Percentiles rank a stretch among this genome's conserved stretches.
Conservation (phyloP, 1,140 invertebrate species). For the Diorhabda carinulata region DNA sequence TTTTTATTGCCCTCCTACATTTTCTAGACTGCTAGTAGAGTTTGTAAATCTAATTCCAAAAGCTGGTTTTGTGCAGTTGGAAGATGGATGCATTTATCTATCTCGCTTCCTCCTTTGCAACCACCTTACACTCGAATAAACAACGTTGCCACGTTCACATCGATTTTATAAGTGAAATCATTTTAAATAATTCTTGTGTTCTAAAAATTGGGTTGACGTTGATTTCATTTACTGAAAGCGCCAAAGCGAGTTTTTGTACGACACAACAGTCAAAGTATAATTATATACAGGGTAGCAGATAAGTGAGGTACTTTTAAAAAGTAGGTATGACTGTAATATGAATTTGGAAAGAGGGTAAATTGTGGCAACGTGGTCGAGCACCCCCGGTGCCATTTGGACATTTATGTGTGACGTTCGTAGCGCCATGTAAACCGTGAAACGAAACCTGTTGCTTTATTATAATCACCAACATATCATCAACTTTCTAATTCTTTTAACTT, state of each 20-base stretch:
- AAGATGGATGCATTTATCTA: constrained; percentile 11
- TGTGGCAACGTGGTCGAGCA: background rate
- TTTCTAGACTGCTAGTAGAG: constrained; percentile 19
- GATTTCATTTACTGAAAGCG: no score
- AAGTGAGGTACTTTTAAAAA: no score
- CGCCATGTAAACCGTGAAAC: constrained; percentile 16
- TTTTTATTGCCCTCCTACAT: constrained; percentile 11
- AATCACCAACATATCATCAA: background rate
- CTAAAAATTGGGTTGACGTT: no score
- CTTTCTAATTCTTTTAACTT: background rate
- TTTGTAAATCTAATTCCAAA: constrained; percentile 26
- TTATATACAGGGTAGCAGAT: no score
- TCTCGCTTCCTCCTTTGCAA: constrained; percentile 5
- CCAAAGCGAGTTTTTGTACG: no score
- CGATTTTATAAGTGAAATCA: background rate
- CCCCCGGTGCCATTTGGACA: constrained; percentile 14
- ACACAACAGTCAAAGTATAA: no score
- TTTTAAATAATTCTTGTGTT: background rate
- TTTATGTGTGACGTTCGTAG: constrained; percentile 21
- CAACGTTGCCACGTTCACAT: background rate
- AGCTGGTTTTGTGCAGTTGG: constrained; percentile 27
- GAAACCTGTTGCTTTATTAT: constrained; percentile 23
- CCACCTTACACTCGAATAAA: constrained; percentile 10
- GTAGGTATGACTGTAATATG: no score
- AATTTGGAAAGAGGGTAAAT: no score